phyloP scores from a whole-genome alignment of 2,797 vertebrate genomes.

The Apogon hyalosoma region DNA sequence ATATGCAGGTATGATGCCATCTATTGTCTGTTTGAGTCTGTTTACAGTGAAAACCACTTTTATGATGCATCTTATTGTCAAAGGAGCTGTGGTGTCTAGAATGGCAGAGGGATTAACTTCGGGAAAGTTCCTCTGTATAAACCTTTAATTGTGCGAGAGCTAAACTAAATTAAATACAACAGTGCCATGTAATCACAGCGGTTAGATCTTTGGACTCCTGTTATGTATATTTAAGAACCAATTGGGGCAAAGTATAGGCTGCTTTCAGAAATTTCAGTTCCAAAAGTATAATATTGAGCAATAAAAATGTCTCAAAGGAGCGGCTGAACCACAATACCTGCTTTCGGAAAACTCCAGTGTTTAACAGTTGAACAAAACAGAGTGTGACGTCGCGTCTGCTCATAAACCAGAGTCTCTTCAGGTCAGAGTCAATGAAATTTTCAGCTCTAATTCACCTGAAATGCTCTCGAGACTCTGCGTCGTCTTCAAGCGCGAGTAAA shows the following conservation, averaged over 20 bases:
- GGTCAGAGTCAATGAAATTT: constrained; percentile 5
- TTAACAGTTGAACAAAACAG: constrained; percentile 13
- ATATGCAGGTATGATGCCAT: background rate
- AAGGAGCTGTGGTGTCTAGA: background rate
- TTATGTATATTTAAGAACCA: constrained; percentile 34
- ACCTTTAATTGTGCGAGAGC: constrained; percentile 41
- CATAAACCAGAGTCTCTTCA: constrained; percentile 8
- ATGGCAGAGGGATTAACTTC: constrained; percentile 19
- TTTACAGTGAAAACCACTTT: background rate
- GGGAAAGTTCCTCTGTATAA: constrained; percentile 27
- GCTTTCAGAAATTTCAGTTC: constrained; percentile 8
- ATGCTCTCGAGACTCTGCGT: background rate
- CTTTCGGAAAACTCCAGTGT: constrained; percentile 13
- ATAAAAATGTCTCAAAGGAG: constrained; percentile 14
- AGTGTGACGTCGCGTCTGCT: constrained; percentile 11
- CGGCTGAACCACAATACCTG: constrained; percentile 23
- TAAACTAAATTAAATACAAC: constrained; percentile 35
- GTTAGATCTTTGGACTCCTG: constrained; percentile 30
- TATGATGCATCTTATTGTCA: constrained; percentile 5
- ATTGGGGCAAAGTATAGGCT: constrained; percentile 24
- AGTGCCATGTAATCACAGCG: constrained; percentile 38
- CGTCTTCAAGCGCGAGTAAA: no score
- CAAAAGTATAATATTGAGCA: constrained; percentile 33
- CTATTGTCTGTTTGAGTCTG: no score
- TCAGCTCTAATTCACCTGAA: constrained; percentile 12